Percentiles rank a stretch among this genome's conserved stretches.
These are phyloP conservation scores for Cyclophora punctaria DNA, from an alignment of 2,888 invertebrate species.

Conservation along the genomic window DNA sequence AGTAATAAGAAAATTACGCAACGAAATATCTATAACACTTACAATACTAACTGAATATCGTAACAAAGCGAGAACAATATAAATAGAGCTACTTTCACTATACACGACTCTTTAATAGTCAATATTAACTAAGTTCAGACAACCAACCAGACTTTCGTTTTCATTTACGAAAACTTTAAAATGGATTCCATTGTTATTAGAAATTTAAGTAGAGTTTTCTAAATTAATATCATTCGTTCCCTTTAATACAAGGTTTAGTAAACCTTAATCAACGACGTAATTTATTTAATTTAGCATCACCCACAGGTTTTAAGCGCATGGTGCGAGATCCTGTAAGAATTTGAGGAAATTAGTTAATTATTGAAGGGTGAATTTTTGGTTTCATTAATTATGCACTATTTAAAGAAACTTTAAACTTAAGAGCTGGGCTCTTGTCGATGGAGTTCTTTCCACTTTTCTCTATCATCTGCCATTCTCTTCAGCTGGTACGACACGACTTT, in stretches of 20 bases:
- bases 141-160: constrained; percentile 36
- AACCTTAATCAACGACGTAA: no score
- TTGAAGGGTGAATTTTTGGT: no score
- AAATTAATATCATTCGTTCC: constrained; percentile 44
- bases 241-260: constrained; percentile 17
- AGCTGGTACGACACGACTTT: no score
- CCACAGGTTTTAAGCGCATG: no score
- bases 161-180: constrained; percentile 30
- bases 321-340: no score
- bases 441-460: no score
- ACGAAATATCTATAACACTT: neutral
- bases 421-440: no score
- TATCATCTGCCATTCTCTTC: no score
- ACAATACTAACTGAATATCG: neutral
- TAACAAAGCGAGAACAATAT: constrained; percentile 2
- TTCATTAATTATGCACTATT: neutral
- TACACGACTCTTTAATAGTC: constrained; percentile 12
- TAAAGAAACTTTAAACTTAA: no score
- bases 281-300: no score
- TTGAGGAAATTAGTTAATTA: no score
- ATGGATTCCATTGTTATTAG: constrained; percentile 27
- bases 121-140: constrained; percentile 21
- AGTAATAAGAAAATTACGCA: no score
- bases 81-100: constrained; percentile 38
- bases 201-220: constrained; percentile 26